Evolutionary conservation across 2,113 vertebrate genomes (phyloP), one percentile per base, ranked within the genome.

Genomic region (Upupa epops): DNA sequence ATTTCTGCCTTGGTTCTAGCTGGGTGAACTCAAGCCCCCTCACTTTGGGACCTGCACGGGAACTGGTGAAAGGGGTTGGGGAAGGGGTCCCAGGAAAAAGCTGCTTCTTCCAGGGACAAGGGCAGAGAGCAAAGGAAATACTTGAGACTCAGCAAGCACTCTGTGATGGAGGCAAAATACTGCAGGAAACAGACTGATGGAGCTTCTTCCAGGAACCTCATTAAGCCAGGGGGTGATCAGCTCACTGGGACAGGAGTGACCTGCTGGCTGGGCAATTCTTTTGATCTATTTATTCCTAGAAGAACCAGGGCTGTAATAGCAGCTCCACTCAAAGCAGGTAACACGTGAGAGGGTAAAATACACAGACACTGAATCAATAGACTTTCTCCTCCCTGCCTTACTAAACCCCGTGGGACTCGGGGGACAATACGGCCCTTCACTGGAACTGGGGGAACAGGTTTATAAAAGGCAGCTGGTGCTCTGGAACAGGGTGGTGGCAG

Each of bases 321-420:
- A 75, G 89, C 55, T 70, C 76, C 49, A 25, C 61, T 69, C 34
- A 8, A 34, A 49, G 48, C 15, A 36, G 48, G 6, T 42, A 42
- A n/a, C 18, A 13, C 5, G 13, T 25, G 48, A 65, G 49, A 12
- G 9, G 18, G 49, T 60, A 61, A 55, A 73, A 63, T 15, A 51
- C 21, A 31, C 9, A 32, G 63, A 18, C 32, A 60, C 29, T 1
- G 8, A 32, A 68, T 28, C 31, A 48, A 31, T 9, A n/a, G 17
- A 5, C 8, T 61, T 81, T 37, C 36, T 70, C 45, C 18, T 28
- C 36, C 15, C 29, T 8, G 13, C 51, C 45, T 65, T 24, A 6
- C 28, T 56, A 56, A 75, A 56, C 8, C 31, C 18, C n/a, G 37
- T 0, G 4, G 45, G 36, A 37, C 2, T 1, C 1, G 5, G 40